These are phyloP conservation scores for Callyntrura sp. DNA, from an alignment of 2,888 invertebrate genomes.

Conservation along the genomic window DNA sequence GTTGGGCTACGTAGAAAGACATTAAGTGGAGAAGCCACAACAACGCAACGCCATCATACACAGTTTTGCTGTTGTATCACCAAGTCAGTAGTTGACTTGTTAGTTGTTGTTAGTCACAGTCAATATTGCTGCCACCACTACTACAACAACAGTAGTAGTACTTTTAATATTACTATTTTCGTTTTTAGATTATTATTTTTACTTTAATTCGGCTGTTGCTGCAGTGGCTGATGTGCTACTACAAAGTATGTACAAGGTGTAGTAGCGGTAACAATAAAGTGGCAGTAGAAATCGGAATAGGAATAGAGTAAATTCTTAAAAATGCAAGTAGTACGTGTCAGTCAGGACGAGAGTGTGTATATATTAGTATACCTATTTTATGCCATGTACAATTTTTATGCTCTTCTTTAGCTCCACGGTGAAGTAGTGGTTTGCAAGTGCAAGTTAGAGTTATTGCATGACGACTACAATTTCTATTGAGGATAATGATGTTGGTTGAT, in stretches of 20 bases:
- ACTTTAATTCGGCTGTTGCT: background rate
- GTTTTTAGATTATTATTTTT: background rate
- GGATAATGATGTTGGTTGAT: background rate
- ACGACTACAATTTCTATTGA: background rate
- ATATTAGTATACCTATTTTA: too few relatives aligned
- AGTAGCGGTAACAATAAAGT: background rate
- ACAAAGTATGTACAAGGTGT: background rate
- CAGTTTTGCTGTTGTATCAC: background rate
- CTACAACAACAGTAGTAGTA: too few relatives aligned
- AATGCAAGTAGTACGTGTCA: too few relatives aligned
- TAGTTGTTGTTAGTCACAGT: slow-evolving; percentile 31
- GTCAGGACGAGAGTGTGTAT: too few relatives aligned
- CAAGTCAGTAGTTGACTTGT: slow-evolving; percentile 26
- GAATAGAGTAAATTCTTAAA: too few relatives aligned
- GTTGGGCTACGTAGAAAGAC: background rate
- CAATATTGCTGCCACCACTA: background rate
- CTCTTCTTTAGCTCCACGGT: too few relatives aligned
- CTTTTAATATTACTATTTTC: too few relatives aligned
- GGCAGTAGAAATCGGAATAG: background rate
- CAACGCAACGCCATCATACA: background rate
- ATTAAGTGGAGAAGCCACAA: background rate
- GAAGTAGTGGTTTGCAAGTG: background rate
- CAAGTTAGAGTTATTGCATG: background rate
- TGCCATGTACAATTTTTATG: too few relatives aligned
- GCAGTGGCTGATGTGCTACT: background rate